These are phyloP conservation scores for Lagorchestes hirsutus DNA, from an alignment of 2,797 vertebrate species.

Conservation along the genomic window DNA sequence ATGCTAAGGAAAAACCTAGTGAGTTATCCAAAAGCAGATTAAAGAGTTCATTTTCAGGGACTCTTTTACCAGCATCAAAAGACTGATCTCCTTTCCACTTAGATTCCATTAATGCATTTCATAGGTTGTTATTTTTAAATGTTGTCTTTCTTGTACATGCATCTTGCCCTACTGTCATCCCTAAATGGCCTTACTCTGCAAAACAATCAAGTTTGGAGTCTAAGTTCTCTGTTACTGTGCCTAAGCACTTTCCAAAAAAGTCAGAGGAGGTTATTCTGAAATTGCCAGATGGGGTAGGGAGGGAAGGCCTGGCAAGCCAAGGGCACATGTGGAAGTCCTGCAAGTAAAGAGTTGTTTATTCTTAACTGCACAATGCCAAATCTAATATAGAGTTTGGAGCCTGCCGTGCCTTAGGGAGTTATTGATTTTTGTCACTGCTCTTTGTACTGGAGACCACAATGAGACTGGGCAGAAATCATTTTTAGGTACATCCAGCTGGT, in stretches of 20 bases:
- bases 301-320: neutral
- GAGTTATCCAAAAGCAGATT: neutral
- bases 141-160: neutral
- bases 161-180: constrained; percentile 54
- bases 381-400: constrained; percentile 1
- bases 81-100: neutral
- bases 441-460: neutral
- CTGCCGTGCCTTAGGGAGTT: constrained; percentile 19
- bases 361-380: neutral
- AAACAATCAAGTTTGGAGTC: constrained; percentile 1
- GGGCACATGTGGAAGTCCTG: constrained; percentile 31
- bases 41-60: neutral
- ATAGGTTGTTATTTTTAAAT: constrained; percentile 27
- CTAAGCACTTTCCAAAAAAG: constrained; percentile 1
- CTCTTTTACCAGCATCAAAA: neutral
- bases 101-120: neutral
- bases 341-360: constrained; percentile 21
- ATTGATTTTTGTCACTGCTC: constrained; percentile 32
- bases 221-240: neutral
- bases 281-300: rapidly evolving
- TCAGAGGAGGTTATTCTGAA: constrained; percentile 43
- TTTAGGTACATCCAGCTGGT: neutral
- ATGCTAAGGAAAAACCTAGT: neutral
- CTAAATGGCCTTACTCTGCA: constrained; percentile 14
- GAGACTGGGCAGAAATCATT: constrained; percentile 19